Percentiles rank a stretch among this genome's conserved stretches.
Conservation (phyloP, 2,888 invertebrate species). For the Brassicogethes aeneus region DNA sequence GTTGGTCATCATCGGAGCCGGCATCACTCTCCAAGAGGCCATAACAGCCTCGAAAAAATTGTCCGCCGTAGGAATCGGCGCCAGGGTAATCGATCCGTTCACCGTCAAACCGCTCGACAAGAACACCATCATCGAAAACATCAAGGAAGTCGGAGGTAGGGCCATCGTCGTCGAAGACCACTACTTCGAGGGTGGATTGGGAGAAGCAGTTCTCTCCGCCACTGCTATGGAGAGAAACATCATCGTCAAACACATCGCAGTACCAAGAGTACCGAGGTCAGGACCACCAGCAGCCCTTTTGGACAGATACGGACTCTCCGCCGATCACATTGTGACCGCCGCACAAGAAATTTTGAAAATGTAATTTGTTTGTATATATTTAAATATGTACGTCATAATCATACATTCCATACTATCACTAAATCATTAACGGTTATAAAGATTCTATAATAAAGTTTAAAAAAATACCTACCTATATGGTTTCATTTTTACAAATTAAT, state of each 20-base stretch:
- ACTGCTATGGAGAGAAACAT: constrained; percentile 63
- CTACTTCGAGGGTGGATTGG: constrained; percentile 91
- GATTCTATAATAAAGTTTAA: no score
- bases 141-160: constrained; percentile 67
- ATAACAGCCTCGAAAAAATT: constrained; percentile 73
- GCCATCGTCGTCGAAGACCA: constrained; percentile 96
- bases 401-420: no score
- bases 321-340: constrained; percentile 65
- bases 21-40: constrained; percentile 89
- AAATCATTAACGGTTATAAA: no score
- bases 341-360: constrained; percentile 53
- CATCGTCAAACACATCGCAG: constrained; percentile 69
- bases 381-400: no score
- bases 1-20: constrained; percentile 84
- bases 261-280: constrained; percentile 80
- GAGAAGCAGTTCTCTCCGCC: constrained; percentile 87
- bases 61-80: constrained; percentile 58
- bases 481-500: no score
- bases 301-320: constrained; percentile 82
- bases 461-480: no score
- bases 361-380: no score
- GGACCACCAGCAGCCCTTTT: constrained; percentile 82
- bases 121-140: constrained; percentile 64
- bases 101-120: constrained; percentile 93
- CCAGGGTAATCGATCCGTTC: constrained; percentile 89